Conservation (phyloP, 2,797 vertebrate species). For the Aphelocoma californica region DNA sequence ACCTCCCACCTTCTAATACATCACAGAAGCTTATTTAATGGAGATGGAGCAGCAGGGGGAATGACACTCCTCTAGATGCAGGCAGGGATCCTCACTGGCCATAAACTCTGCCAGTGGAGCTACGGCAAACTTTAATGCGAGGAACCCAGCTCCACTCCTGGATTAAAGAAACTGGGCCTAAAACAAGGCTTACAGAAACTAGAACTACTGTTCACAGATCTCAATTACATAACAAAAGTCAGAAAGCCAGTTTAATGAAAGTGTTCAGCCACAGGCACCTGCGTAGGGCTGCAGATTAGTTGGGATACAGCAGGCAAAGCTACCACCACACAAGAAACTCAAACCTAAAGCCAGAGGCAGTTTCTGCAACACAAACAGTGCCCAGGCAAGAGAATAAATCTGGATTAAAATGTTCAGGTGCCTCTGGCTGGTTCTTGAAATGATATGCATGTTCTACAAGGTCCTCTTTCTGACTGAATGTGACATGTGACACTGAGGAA, state of each 20-base stretch:
- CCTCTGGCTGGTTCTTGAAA: neutral
- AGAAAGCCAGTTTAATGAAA: neutral
- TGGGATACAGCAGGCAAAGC: neutral
- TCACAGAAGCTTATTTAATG: neutral
- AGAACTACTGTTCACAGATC: neutral
- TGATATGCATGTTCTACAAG: neutral
- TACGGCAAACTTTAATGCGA: neutral
- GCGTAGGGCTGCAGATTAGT: neutral
- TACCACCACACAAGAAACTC: neutral
- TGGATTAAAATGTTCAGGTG: neutral
- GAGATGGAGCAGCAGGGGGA: neutral
- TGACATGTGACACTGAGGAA: neutral
- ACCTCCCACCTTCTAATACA: neutral
- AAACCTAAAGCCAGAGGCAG: neutral
- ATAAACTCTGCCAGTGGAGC: neutral
- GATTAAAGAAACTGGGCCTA: neutral
- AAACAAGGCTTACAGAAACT: neutral
- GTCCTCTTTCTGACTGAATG: neutral
- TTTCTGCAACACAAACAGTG: neutral
- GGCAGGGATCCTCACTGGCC: neutral
- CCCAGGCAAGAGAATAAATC: neutral
- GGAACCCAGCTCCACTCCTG: neutral
- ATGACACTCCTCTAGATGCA: neutral
- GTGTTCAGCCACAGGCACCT: neutral
- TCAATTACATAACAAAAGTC: neutral